phyloP scores from a whole-genome alignment of 2,113 vertebrate species.

The Tachuris rubrigastra region DNA sequence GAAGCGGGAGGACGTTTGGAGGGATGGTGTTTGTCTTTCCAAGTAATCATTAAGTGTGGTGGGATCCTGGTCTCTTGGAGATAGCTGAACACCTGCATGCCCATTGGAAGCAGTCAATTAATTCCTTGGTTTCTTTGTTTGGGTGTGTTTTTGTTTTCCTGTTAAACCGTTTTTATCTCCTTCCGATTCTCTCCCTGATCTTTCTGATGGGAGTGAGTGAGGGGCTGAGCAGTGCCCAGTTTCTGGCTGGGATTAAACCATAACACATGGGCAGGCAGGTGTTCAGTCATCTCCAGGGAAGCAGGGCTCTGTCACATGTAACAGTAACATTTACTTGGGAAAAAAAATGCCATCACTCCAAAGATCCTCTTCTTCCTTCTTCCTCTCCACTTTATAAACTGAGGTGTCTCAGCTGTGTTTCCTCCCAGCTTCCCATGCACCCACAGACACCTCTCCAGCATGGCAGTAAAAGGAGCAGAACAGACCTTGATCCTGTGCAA shows the following conservation, averaged over 20 bases:
- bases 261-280: background rate
- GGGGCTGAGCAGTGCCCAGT: too few species aligned
- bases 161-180: background rate
- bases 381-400: background rate
- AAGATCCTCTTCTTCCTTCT: background rate
- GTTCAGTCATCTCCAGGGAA: background rate
- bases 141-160: background rate
- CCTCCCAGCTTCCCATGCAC: background rate
- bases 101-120: background rate
- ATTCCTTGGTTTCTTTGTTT: background rate
- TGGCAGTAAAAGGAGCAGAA: background rate
- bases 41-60: background rate
- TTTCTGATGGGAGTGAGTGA: background rate
- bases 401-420: background rate
- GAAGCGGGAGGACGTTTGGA: background rate
- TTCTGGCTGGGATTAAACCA: background rate
- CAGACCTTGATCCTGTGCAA: background rate
- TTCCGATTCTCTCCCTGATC: background rate
- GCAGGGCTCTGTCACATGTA: background rate
- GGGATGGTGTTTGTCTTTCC: background rate
- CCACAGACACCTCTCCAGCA: background rate
- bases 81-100: background rate
- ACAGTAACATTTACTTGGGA: background rate
- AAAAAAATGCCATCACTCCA: background rate
- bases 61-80: background rate